These are phyloP conservation scores for Melanerpes aurifrons DNA, from an alignment of 2,113 vertebrate species.

Conservation along the genomic window DNA sequence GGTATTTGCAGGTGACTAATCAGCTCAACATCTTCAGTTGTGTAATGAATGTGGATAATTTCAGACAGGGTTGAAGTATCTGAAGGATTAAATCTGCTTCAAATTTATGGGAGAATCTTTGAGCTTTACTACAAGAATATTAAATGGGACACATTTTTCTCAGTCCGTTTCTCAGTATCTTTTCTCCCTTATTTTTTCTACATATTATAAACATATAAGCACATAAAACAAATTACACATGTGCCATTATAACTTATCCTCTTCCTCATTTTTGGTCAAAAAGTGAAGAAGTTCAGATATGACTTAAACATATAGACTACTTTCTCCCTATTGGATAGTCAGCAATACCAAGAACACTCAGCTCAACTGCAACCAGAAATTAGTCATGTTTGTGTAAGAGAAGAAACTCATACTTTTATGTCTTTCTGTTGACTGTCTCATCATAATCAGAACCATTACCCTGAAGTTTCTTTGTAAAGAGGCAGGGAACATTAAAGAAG, in stretches of 20 bases:
- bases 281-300: not conserved
- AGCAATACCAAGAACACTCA: not conserved
- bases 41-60: too few species aligned
- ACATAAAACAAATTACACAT: not conserved
- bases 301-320: not conserved
- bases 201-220: not conserved
- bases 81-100: too few species aligned
- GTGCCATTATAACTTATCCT: rapidly evolving
- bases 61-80: too few species aligned
- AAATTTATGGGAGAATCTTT: too few species aligned
- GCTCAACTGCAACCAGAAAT: not conserved
- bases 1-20: too few species aligned
- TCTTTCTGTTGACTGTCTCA: not conserved
- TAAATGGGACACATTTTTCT: too few species aligned
- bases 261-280: not conserved
- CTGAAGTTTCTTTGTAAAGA: not conserved
- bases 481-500: not conserved
- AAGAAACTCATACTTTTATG: not conserved
- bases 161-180: not conserved
- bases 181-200: not conserved
- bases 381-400: not conserved
- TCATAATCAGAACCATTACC: not conserved
- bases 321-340: not conserved
- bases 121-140: too few species aligned
- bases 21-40: too few species aligned